Base-by-base conservation (phyloP, 2,113 vertebrate species). In the Rhombomys opimus region DNA sequence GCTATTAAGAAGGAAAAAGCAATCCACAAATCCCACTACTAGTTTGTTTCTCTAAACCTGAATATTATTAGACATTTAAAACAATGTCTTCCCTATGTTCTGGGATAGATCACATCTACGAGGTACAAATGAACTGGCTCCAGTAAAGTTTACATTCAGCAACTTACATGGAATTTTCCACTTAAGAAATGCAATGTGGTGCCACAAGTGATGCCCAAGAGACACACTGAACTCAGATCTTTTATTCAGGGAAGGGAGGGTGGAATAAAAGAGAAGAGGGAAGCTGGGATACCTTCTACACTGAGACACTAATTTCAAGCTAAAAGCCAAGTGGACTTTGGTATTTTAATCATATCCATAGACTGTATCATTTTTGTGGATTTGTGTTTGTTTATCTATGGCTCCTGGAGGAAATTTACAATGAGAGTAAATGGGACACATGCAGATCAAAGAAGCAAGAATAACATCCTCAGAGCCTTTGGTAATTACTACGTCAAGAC, bases 11-110 rank as follows among this genome's bases (percentile, higher is more conserved):
- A 93, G 27, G 35, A 78, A 63, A 87, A 94, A 25, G 27, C 87
- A 67, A 89, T 41, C 52, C 67, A 78, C 68, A 65, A 78, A 84
- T 81, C 63, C 70, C 90, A 93, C 4, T 30, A 9, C 72, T 46
- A 27, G 52, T 85, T 70, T 78, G 20, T 59, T 87, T 93, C 92
- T 95, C 92, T 85, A 93, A 54, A 91, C 12, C 59, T 63, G 54
- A 87, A n/a, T 18, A 35, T 93, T 68, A 95, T 85, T 87, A 90
- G 87, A 85, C 88, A 95, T 8, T 54, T 52, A 70, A 70, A 81
- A 88, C 81, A 22, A 54, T 59, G 81, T 89, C 30, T 86, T 32
- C 5, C 72, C 54, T 22, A 70, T 70, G 7, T 68, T 92, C 52
- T 88, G 14, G 27, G 59, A 67, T 88, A 85, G 61, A 78, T 92